phyloP scores from a whole-genome alignment of 2,113 vertebrate genomes.

The Mustela nigripes region DNA sequence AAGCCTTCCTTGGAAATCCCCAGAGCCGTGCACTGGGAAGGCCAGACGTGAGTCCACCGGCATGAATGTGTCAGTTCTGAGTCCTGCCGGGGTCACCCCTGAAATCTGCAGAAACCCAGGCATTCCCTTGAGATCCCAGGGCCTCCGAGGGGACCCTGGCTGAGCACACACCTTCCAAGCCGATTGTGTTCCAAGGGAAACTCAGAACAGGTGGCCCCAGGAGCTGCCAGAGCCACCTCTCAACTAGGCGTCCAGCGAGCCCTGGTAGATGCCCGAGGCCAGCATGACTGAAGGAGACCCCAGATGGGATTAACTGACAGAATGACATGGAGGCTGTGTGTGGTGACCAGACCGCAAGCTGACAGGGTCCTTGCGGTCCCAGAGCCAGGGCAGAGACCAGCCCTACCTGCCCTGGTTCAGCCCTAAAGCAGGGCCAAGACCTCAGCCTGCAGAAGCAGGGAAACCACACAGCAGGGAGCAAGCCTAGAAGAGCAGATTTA shows the following conservation, averaged over 20 bases:
- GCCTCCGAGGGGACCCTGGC: neutral
- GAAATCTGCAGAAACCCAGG: too few species aligned
- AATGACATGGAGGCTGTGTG: neutral
- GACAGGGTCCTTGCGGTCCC: too few species aligned
- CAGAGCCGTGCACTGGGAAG: neutral
- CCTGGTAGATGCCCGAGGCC: neutral
- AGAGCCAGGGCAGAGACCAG: too few species aligned
- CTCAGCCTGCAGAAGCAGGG: too few species aligned
- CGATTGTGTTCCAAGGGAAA: rapidly evolving
- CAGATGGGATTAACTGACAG: neutral
- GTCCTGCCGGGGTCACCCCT: rapidly evolving
- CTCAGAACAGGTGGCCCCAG: rapidly evolving
- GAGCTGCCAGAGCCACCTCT: neutral
- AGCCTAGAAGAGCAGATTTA: too few species aligned
- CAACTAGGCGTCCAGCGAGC: rapidly evolving
- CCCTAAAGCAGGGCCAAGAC: too few species aligned
- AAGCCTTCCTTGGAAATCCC: neutral
- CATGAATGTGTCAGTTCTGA: neutral
- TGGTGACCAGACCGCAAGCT: too few species aligned
- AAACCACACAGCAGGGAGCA: too few species aligned
- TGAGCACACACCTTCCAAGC: too few species aligned
- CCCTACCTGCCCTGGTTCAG: too few species aligned
- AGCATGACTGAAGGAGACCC: neutral
- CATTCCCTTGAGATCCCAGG: too few species aligned
- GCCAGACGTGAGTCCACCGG: rapidly evolving